Conservation (phyloP, 2,113 vertebrate genomes). For the Thomomys bottae region DNA sequence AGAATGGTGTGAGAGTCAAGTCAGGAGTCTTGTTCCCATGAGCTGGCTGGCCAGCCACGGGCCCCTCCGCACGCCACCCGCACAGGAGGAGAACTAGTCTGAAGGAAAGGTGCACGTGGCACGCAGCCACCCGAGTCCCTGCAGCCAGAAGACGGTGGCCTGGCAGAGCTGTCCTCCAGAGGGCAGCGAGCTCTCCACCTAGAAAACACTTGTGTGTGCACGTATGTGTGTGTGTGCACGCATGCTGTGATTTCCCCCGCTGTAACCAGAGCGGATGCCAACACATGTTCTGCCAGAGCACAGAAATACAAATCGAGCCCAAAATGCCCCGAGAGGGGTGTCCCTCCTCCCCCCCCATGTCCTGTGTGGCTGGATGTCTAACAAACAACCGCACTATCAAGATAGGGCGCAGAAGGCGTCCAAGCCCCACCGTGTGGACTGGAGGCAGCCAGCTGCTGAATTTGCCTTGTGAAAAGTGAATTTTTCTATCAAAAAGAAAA, state of each 20-base stretch:
- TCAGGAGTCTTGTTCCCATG: too few species aligned
- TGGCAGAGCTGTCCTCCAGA: too few species aligned
- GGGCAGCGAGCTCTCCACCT: too few species aligned
- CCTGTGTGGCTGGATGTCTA: constrained; percentile 77
- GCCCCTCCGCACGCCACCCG: too few species aligned
- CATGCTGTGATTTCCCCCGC: constrained; percentile 66
- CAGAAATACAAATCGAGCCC: constrained; percentile 78
- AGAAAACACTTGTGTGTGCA: too few species aligned
- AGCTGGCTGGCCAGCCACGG: too few species aligned
- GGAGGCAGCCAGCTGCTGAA: constrained; percentile 42
- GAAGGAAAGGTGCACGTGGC: too few species aligned
- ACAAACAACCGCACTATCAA: constrained; percentile 75
- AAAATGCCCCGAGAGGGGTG: constrained; percentile 77
- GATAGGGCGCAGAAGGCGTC: constrained; percentile 75
- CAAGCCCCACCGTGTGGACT: constrained; percentile 68
- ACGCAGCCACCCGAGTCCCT: not conserved
- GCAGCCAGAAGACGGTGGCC: too few species aligned
- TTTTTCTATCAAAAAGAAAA: constrained; percentile 49
- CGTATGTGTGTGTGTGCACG: too few species aligned
- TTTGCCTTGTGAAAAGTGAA: constrained; percentile 63
- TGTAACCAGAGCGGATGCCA: constrained; percentile 68
- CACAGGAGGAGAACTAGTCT: too few species aligned
- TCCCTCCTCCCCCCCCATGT: constrained; percentile 71
- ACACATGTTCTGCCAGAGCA: constrained; percentile 79
- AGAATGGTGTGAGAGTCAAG: too few species aligned